Evolutionary conservation across 2,888 invertebrate species (phyloP), one percentile per base, ranked within the genome.

Genomic region (Elegia similella): DNA sequence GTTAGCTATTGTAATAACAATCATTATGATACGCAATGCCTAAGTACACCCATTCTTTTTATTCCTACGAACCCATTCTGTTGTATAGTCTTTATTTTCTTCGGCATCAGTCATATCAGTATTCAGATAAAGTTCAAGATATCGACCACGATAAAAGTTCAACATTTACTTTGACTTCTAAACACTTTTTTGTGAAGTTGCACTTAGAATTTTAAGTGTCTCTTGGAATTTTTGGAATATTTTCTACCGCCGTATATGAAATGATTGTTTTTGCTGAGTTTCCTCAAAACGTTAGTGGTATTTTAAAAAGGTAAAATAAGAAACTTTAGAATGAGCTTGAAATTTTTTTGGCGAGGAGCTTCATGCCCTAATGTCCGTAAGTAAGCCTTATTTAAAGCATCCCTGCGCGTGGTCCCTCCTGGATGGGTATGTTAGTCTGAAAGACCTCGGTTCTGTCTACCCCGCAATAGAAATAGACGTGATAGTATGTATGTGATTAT

Each of bases 141-240:
- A 58, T 46, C 52, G 56, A 59, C 48, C 59, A 55, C n/a, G 54
- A 30, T 46, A 44, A 30, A 38, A 16, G 55, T 57, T 48, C 42
- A 42, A 23, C 42, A 46, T 57, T 48, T 48, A 47, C 44, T 56
- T 52, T 32, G 57, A 61, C 52, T 61, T 59, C 50, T 50, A 56
- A 61, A 48, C 48, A 52, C 16, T 47, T 57, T 55, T 56, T 55
- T 55, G 38, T 32, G 13, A 34, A 13, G 17, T 15, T 42, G 29
- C 23, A 43, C 48, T 23, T 42, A 15, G 38, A 48, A 55, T 43
- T 17, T 46, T 30, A 50, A 57, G 53, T 59, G 29, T 44, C 7
- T 7, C 16, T 38, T 3, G 17, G 32, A 17, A 34, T 38, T 52
- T 38, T 52, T 38, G 46, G 46, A 38, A 38, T 23, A n/a, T 29